phyloP scores from a whole-genome alignment of 2,797 vertebrate genomes.

The Cryptoblepharus egeriae region DNA sequence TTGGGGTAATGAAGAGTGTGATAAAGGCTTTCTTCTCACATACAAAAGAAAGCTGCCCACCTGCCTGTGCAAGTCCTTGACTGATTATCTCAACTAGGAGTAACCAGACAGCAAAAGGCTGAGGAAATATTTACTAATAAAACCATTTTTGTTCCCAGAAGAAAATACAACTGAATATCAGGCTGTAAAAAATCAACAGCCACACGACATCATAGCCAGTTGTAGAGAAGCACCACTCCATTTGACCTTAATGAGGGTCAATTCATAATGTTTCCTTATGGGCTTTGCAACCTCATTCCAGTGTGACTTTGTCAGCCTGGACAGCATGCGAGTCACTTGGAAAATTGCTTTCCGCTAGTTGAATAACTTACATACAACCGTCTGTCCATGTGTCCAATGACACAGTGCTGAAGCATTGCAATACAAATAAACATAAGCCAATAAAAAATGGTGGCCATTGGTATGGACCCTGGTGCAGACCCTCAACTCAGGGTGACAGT shows the following conservation, averaged over 20 bases:
- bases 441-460: too few relatives aligned
- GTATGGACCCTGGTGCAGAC: too few relatives aligned
- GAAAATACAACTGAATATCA: constrained; percentile 51
- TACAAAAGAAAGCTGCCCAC: constrained; percentile 65
- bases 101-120: constrained; percentile 55
- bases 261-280: neutral
- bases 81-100: constrained; percentile 68
- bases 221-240: neutral
- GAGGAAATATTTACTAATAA: constrained; percentile 63
- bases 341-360: too few relatives aligned
- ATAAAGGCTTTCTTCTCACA: constrained; percentile 59
- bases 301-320: neutral
- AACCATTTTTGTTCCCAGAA: constrained; percentile 58
- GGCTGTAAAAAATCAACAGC: neutral
- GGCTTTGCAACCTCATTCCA: neutral
- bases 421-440: too few relatives aligned
- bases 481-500: too few relatives aligned
- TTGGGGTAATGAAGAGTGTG: constrained; percentile 40
- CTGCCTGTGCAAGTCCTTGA: constrained; percentile 63
- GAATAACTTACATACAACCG: too few relatives aligned
- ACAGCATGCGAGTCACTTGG: neutral
- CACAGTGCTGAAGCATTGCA: too few relatives aligned
- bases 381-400: too few relatives aligned
- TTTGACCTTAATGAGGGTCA: neutral
- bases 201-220: constrained; percentile 13